Base-by-base conservation (phyloP, 2,888 invertebrate species). In the Pandemis cinnamomeana region DNA sequence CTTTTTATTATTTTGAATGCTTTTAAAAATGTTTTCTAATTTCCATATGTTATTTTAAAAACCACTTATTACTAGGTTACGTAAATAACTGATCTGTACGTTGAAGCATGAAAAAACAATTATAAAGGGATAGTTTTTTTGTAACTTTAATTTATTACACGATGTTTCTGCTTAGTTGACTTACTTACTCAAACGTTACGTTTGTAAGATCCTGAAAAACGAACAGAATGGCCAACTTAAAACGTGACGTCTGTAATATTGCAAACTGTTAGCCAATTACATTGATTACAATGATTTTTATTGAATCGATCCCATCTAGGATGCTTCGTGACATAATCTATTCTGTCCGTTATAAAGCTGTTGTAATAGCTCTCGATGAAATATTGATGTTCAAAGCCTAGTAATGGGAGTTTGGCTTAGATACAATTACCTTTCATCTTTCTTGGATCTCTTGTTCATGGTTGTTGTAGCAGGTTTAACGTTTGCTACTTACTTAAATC, bases 291-390 rank as follows among this genome's bases (percentile, higher is more conserved):
- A 70, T 5, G 58, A 58, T 64, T 62, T 41, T 46, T 42, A 71
- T 71, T 20, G 48, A 67, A 68, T 20, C 51, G 2, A n/a, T 67
- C 55, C 41, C 62, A 55, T 64, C 62, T 60, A 64, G 20, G 68
- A 68, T 67, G 55, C n/a, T 68, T 64, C 72, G 67, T 73, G 68
- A 73, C 60, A 69, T 69, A 73, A 73, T 69, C 68, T 61, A 51
- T 61, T 48, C 48, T 5, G 53, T 53, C 36, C 58, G 60, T 73
- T 15, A 63, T 46, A 51, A 36, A 51, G 11, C n/a, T 73, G 20
- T 69, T 63, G 72, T 60, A 73, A 69, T 51, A n/a, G 46, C 27
- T 51, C 42, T 73, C 63, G 67, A 67, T 48, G 46, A 72, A 67
- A 71, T 58, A 71, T 67, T 51, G 42, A 71, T 66, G 13, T 7